phyloP scores from a whole-genome alignment of 2,797 vertebrate genomes.

The Orestias chungarensis region DNA sequence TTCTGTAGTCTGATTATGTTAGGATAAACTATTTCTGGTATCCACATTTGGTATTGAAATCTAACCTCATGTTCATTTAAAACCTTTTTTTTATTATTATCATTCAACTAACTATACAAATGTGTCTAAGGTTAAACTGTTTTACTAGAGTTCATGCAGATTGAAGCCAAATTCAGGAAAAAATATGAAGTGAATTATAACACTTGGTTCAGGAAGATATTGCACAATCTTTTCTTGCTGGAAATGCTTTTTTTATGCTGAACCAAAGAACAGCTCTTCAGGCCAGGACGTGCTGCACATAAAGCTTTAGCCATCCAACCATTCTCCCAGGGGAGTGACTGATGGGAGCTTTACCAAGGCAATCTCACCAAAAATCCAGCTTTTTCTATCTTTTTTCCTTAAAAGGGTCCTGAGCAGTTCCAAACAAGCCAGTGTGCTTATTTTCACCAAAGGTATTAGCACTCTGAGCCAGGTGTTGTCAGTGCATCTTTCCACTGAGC shows the following conservation, averaged over 20 bases:
- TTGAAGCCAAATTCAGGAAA: slow-evolving; percentile 3
- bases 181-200: slow-evolving; percentile 50
- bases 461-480: slow-evolving; percentile 50
- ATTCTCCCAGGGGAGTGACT: slow-evolving; percentile 57
- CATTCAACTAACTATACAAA: slow-evolving; percentile 16
- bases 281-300: slow-evolving; percentile 43
- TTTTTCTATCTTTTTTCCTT: slow-evolving; percentile 48
- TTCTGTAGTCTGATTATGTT: not conserved
- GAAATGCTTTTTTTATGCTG: slow-evolving; percentile 25
- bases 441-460: slow-evolving; percentile 55
- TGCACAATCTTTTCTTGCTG: slow-evolving; percentile 43
- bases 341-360: slow-evolving; percentile 60
- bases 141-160: slow-evolving; percentile 8
- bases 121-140: not conserved
- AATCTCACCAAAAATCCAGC: slow-evolving; percentile 58
- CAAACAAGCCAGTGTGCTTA: slow-evolving; percentile 53
- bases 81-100: not conserved
- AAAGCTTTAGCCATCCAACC: slow-evolving; percentile 50
- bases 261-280: slow-evolving; percentile 48
- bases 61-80: slow-evolving; percentile 1
- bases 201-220: slow-evolving; percentile 41
- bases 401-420: slow-evolving; percentile 54
- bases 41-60: not conserved
- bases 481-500: slow-evolving; percentile 46
- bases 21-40: not conserved